phyloP scores from a whole-genome alignment of 2,113 vertebrate species.

The cattle (Bos taurus) region DNA sequence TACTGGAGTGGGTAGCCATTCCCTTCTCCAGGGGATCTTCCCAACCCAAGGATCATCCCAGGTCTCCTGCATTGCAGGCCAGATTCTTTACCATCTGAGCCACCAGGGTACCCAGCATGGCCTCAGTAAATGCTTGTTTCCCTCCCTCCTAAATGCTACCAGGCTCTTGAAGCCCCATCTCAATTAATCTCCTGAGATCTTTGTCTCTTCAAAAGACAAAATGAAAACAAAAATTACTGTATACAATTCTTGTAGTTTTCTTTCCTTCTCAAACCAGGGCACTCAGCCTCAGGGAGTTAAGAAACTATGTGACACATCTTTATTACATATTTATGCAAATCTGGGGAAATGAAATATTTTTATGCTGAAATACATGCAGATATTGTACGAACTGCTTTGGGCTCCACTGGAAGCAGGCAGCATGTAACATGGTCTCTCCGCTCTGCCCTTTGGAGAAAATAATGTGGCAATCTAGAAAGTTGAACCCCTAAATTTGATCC shows the following conservation, averaged over 20 bases:
- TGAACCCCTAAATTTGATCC: not conserved
- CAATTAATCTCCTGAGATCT: not conserved
- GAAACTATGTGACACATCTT: not conserved
- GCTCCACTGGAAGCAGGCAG: not conserved
- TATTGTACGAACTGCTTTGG: too few relatives aligned
- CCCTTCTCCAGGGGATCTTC: not conserved
- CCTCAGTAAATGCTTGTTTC: not conserved
- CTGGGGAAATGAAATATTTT: not conserved
- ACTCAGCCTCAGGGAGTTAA: not conserved
- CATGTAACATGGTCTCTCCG: rapidly evolving
- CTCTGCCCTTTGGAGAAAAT: not conserved
- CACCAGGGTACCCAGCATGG: not conserved
- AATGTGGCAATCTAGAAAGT: not conserved
- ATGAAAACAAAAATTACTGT: not conserved
- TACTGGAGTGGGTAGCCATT: not conserved
- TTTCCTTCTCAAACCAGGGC: not conserved
- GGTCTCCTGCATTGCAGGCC: not conserved
- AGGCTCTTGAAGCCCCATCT: not conserved
- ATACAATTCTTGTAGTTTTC: not conserved
- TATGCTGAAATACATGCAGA: not conserved
- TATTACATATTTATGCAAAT: not conserved
- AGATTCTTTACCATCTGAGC: not conserved
- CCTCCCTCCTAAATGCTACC: not conserved
- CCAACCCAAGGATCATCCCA: not conserved
- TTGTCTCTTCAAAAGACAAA: not conserved